Percentiles rank a stretch among this genome's conserved stretches.
Conservation (phyloP, 64 coral and sea anemone species). For the Porites lutea region DNA sequence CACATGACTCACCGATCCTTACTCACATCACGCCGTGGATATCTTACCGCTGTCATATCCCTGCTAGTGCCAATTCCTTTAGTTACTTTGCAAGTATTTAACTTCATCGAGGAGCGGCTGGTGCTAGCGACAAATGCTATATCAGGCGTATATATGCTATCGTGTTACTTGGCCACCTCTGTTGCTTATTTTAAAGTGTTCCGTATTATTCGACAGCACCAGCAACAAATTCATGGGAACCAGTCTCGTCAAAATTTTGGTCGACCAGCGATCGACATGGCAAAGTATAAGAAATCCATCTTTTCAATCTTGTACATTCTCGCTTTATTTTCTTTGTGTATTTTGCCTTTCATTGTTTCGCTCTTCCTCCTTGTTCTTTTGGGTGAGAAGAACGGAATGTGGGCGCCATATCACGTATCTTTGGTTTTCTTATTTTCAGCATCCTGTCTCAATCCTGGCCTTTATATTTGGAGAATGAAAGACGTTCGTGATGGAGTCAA, state of each 20-base stretch:
- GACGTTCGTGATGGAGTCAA: neutral
- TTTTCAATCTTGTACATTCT: neutral
- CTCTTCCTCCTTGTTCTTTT: too few relatives aligned
- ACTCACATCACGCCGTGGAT: neutral
- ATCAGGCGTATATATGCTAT: too few relatives aligned
- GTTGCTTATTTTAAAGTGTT: conserved; percentile 12
- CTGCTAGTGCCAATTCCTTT: neutral
- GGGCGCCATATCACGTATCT: neutral
- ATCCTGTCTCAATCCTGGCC: neutral
- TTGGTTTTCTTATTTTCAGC: neutral
- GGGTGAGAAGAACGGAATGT: neutral
- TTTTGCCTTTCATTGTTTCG: neutral
- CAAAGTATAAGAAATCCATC: conserved; percentile 16
- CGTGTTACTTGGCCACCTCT: neutral
- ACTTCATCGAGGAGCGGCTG: neutral
- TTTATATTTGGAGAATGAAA: conserved; percentile 32
- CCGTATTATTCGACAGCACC: conserved; percentile 3
- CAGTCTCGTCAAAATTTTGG: conserved; percentile 1
- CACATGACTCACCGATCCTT: neutral
- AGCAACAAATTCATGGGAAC: neutral
- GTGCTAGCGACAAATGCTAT: too few relatives aligned
- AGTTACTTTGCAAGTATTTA: neutral
- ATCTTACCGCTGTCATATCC: neutral
- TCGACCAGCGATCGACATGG: conserved; percentile 6
- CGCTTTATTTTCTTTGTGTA: neutral